Conservation (phyloP, 2,797 vertebrate species). For the Macroramphosus scolopax region DNA sequence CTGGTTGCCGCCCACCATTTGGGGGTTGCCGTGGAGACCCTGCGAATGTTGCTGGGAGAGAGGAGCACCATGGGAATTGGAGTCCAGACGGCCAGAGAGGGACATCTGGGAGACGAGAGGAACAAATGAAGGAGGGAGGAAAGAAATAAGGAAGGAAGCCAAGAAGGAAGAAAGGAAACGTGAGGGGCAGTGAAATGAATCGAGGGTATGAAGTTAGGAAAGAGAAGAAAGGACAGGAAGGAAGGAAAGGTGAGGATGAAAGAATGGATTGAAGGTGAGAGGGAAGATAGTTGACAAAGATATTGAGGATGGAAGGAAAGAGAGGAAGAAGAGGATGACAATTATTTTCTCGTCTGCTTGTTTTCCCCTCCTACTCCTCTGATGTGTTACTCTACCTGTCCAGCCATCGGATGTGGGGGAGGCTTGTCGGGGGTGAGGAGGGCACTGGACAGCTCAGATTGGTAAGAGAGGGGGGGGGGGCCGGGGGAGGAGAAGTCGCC, state of each 20-base stretch:
- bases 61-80: constrained; percentile 71
- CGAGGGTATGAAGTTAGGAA: too few relatives aligned
- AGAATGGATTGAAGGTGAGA: too few relatives aligned
- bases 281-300: too few relatives aligned
- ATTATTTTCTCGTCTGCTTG: too few relatives aligned
- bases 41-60: constrained; percentile 71
- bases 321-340: too few relatives aligned
- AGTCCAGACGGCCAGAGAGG: constrained; percentile 77
- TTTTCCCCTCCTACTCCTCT: too few relatives aligned
- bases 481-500: constrained; percentile 75
- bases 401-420: constrained; percentile 69
- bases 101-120: constrained; percentile 69
- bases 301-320: too few relatives aligned
- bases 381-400: too few relatives aligned
- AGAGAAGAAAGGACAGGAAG: fast-evolving
- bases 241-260: neutral
- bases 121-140: neutral
- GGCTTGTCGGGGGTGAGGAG: constrained; percentile 85
- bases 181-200: too few relatives aligned
- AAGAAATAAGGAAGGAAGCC: too few relatives aligned
- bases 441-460: constrained; percentile 81
- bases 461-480: constrained; percentile 83
- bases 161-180: neutral
- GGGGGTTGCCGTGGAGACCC: constrained; percentile 75
- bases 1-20: constrained; percentile 65